phyloP scores from a whole-genome alignment of 1,140 invertebrate species.

The Cherax quadricarinatus region DNA sequence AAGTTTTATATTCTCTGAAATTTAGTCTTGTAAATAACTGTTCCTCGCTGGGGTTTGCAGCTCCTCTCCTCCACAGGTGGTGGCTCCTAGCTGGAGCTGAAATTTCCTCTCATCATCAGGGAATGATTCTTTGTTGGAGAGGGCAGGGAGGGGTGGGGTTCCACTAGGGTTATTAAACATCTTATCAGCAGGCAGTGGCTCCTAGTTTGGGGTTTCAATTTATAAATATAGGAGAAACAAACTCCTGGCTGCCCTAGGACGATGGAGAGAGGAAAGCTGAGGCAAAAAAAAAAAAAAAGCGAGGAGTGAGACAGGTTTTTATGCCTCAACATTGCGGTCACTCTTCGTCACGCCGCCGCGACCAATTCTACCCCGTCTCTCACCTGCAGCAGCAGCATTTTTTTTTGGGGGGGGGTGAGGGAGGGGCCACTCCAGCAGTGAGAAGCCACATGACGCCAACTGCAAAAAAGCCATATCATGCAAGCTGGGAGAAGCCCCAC shows the following conservation, averaged over 20 bases:
- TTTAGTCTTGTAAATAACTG: too few species aligned
- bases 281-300: not conserved
- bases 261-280: not conserved
- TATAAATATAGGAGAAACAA: not conserved
- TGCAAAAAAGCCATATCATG: not conserved
- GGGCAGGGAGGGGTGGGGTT: too few species aligned
- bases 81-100: too few species aligned
- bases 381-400: not conserved
- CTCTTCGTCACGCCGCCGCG: slow-evolving; percentile 26
- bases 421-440: not conserved
- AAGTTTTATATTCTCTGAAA: not conserved
- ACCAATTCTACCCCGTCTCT: not conserved
- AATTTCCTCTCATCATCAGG: too few species aligned
- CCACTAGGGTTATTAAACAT: too few species aligned
- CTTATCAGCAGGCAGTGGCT: not conserved
- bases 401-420: too few species aligned
- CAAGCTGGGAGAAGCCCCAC: not conserved
- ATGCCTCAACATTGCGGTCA: slow-evolving; percentile 32
- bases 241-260: not conserved
- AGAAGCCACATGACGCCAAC: not conserved
- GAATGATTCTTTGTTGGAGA: too few species aligned
- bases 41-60: too few species aligned
- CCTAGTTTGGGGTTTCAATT: not conserved
- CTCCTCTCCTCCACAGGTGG: too few species aligned
- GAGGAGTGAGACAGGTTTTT: slow-evolving; percentile 6